These are phyloP conservation scores for Pygoscelis antarcticus DNA, from an alignment of 2,113 vertebrate species.

Conservation along the genomic window DNA sequence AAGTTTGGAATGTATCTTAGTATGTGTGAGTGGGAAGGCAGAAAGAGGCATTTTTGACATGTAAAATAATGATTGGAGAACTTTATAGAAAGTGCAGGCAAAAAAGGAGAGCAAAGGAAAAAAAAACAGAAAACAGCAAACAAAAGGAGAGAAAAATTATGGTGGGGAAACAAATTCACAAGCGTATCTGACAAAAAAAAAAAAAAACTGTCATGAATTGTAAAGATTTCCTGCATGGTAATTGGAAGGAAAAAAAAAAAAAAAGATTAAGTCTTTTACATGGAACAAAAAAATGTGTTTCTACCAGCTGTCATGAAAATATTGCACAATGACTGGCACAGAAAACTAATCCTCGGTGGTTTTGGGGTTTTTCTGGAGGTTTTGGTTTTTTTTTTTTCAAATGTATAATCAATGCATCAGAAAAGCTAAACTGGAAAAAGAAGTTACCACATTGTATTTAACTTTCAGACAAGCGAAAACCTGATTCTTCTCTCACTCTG, in stretches of 20 bases:
- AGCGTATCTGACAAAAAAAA: not conserved
- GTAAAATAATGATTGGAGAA: not conserved
- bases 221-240: not conserved
- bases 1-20: slow-evolving; percentile 9
- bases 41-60: slow-evolving; percentile 10
- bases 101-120: not conserved
- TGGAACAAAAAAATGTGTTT: not conserved
- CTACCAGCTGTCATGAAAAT: slow-evolving; percentile 49
- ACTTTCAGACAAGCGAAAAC: not conserved
- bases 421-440: slow-evolving; percentile 7
- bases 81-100: not conserved
- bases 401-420: not conserved
- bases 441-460: not conserved
- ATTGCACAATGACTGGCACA: slow-evolving; percentile 53
- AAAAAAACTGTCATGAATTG: not conserved
- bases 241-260: not conserved
- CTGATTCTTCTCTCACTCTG: not conserved
- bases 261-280: not conserved
- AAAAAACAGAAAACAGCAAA: not conserved
- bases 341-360: not conserved
- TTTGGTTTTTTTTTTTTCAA: not conserved
- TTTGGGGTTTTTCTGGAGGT: not conserved
- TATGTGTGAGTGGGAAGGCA: not conserved
- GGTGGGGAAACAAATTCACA: not conserved
- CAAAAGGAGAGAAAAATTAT: not conserved